Base-by-base conservation (phyloP, 2,888 invertebrate species). In the Pycnomerus fuliginosus region DNA sequence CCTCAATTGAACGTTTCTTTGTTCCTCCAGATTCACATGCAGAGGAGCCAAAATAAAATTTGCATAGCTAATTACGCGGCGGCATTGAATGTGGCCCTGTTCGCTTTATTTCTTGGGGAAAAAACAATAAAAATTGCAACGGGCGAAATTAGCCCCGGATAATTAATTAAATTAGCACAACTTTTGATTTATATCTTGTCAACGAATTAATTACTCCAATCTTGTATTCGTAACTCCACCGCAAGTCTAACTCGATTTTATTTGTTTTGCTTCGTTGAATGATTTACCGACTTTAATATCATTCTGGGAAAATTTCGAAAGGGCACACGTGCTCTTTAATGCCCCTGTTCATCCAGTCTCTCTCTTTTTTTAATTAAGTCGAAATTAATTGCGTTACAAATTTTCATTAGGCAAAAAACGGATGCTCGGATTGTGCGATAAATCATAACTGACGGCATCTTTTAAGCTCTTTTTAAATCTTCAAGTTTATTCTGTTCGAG, bases 41-140 rank as follows among this genome's bases (percentile, higher is more conserved):
- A 62, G 62, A 56, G 52, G 55, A 50, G 48, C 60, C 59, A 60
- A 63, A 65, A 64, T 64, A 65, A 65, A 65, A 65, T 65, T 64
- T 64, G 61, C 65, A 65, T 65, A 65, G 58, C 62, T 65, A 65
- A 65, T 65, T 65, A 60, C 61, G 51, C 51, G 41, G 45, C 43
- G 39, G 35, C 48, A 47, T 46, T 52, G 44, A 44, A 51, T 53
- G 55, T 51, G 53, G 48, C 39, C 39, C 39, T 52, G 44, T 48
- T 50, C 44, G n/a, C n/a, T n/a, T n/a, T n/a, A n/a, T n/a, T n/a
- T n/a, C n/a, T n/a, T n/a, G n/a, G n/a, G n/a, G n/a, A n/a, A n/a
- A n/a, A n/a, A n/a, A n/a, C n/a, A n/a, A n/a, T n/a, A n/a, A n/a
- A n/a, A n/a, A n/a, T n/a, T n/a, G n/a, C n/a, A n/a, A n/a, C n/a